Base-by-base conservation (phyloP, 2,113 vertebrate species). In the Casuarius casuarius region DNA sequence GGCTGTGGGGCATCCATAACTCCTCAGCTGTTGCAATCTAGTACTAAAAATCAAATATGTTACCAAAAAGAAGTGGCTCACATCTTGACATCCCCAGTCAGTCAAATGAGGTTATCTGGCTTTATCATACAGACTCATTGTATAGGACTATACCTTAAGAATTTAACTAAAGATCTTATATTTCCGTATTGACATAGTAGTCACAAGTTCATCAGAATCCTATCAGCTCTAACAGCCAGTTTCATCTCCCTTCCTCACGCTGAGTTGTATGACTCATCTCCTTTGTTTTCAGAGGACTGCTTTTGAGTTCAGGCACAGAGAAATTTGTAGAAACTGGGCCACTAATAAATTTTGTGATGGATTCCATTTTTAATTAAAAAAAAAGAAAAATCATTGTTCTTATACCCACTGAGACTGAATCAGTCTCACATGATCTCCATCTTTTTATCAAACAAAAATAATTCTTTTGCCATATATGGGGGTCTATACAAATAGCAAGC, bases 361-460 rank as follows among this genome's bases (percentile, higher is more conserved):
- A 75, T 89, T 81, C 90, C 38, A 63, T 61, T 94, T 94, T 86
- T 92, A 90, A 93, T 94, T 95, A 82, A 89, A 52, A 67, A 71
- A 65, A 62, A 94, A 87, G 18, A 44, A 65, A 62, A 89, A 26
- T 10, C 52, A 56, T 58, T 91, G 62, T 89, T 68, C 52, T 91
- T 76, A 66, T 70, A 48, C 73, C 90, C 77, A 65, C 56, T 52
- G 89, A 87, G 92, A 93, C 73, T 87, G 76, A 83, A 87, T 66
- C 68, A 89, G 85, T 14, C 61, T 93, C 83, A 65, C 70, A 70
- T 51, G 88, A 48, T 79, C 80, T 65, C 76, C 56, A 93, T 52
- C 66, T 48, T 84, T 94, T 87, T 72, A 96, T 59, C 77, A 86
- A 88, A 91, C 25, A 80, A 80, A 95, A 95, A 72, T 52, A 54